Evolutionary conservation across 2,797 vertebrate species (phyloP), one percentile per base, ranked within the genome.

Genomic region (Labroides dimidiatus): DNA sequence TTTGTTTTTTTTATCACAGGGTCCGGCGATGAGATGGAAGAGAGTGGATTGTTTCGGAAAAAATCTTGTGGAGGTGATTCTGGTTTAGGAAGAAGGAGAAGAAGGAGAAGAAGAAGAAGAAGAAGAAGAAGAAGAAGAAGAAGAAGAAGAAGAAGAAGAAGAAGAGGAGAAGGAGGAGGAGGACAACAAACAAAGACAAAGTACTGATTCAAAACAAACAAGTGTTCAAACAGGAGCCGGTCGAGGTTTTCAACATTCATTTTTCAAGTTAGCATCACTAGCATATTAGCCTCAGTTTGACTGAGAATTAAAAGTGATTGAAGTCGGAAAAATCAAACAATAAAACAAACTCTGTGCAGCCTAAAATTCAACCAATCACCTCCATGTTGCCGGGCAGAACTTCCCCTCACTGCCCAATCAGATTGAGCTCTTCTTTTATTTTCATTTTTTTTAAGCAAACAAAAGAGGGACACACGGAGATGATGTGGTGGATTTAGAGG

Each of bases 231-330:
- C 85, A 87, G 84, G 88, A 93, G 84, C 81, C 72, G 77, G 82
- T 88, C 80, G 68, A 82, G 83, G 84, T 89, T 91, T 90, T 88
- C 68, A 91, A 94, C 93, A 94, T 94, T 94, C 93, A 91, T 90
- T 87, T 88, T 92, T 92, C 85, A 93, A 93, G 91, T 94, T 93
- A 92, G 83, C 64, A 24, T 93, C 51, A 81, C 93, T 94, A 88
- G 93, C 91, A 92, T 87, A 95, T 96, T 96, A 96, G 95, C 90
- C 96, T 97, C 96, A 96, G 96, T 96, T 93, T 95, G 84, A 96
- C 95, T 96, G 96, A 97, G 95, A 92, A 60, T 92, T 93, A 82
- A 89, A 91, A 89, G 75, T 83, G 84, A 91, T 86, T 78, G 39
- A 39, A 69, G 63, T 81, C 86, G 86, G 91, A 84, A 87, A 82